Evolutionary conservation across 2,888 invertebrate species (phyloP).

Genomic region (Drosophila nr. fundita): DNA sequence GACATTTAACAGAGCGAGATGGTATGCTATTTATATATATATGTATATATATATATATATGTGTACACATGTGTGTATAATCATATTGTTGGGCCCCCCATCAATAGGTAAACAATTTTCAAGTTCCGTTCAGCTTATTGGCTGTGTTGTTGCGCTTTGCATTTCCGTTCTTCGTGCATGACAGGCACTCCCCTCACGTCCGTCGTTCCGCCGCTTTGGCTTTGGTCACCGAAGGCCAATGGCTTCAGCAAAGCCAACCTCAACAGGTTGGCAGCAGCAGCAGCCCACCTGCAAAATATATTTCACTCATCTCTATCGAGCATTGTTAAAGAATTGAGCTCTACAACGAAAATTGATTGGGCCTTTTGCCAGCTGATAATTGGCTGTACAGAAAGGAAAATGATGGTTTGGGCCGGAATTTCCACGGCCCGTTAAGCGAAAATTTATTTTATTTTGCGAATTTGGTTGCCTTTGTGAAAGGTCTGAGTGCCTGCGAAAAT

Average conservation of each 20-base stretch:
- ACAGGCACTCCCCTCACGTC: conserved; percentile 54
- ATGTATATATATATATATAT: background rate
- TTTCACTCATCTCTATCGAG: conserved; percentile 20
- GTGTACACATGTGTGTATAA: background rate
- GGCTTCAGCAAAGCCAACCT: conserved; percentile 59
- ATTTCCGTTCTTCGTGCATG: conserved; percentile 79
- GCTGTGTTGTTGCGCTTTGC: conserved; percentile 61
- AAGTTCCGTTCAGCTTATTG: conserved; percentile 64
- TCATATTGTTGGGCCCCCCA: conserved; percentile 43
- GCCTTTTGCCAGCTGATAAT: conserved; percentile 41
- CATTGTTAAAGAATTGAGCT: conserved; percentile 14
- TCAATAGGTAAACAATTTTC: conserved; percentile 68
- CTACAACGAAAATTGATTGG: conserved; percentile 30
- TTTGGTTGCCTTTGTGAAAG: conserved; percentile 33
- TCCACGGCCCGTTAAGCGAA: conserved; percentile 25
- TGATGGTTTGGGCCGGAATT: conserved; percentile 37
- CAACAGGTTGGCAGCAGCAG: conserved; percentile 48
- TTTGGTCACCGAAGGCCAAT: conserved; percentile 76
- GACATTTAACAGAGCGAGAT: conserved; percentile 30
- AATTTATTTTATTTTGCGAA: conserved; percentile 39
- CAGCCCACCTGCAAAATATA: conserved; percentile 43
- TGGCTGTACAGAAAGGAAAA: conserved; percentile 33
- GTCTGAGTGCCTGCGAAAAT: conserved; percentile 31
- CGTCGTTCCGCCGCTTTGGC: conserved; percentile 34
- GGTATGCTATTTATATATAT: background rate